A percentile compares a stretch with the other conserved stretches of the same genome.
Evolutionary conservation across 2,888 invertebrate species (phyloP).

Genomic region (Podabrus alpinus): DNA sequence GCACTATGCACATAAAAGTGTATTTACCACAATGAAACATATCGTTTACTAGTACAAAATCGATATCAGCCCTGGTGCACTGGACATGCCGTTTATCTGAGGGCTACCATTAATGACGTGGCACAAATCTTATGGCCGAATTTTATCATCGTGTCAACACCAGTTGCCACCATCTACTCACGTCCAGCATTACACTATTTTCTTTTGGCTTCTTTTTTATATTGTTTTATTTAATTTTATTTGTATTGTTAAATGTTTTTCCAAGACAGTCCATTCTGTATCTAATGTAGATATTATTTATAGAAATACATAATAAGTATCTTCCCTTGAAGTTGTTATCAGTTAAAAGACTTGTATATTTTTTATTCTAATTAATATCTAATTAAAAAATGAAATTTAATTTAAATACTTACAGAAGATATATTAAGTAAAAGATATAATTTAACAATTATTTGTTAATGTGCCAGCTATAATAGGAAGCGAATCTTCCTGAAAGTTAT

Average conservation of each 20-base stretch:
- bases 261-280: background rate
- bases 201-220: constrained; percentile 14
- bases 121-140: constrained; percentile 51
- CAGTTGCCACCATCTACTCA: constrained; percentile 52
- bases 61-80: constrained; percentile 47
- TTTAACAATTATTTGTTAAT: constrained; percentile 20
- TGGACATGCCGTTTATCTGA: constrained; percentile 51
- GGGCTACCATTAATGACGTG: constrained; percentile 50
- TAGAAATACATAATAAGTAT: background rate
- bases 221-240: constrained; percentile 5
- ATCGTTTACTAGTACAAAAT: constrained; percentile 46
- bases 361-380: too few species aligned
- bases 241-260: background rate
- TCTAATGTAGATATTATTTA: background rate
- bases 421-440: background rate
- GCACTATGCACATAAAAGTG: constrained; percentile 17
- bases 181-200: constrained; percentile 39
- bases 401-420: background rate
- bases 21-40: constrained; percentile 27
- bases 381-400: background rate
- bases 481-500: constrained; percentile 7
- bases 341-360: background rate
- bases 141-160: constrained; percentile 55
- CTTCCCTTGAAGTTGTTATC: background rate
- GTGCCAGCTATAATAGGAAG: constrained; percentile 4